Base-by-base conservation (phyloP, 2,113 vertebrate genomes). In the Phycodurus eques region DNA sequence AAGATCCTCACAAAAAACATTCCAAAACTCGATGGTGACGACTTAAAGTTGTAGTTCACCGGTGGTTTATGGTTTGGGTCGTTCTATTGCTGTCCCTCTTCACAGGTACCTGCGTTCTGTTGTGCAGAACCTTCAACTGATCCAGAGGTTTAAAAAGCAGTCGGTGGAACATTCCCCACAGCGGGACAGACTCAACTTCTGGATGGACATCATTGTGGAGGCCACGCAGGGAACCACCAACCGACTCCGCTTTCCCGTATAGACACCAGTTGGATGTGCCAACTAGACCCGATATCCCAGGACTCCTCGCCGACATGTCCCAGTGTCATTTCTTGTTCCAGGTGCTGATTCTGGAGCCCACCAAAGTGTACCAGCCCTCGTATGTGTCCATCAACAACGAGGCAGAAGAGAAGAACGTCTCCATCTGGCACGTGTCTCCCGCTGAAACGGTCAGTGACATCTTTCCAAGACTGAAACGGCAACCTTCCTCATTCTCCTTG, bases 121-220 rank as follows among this genome's bases (percentile, higher is more conserved):
- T 89, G 95, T 97, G 79, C 95, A 99, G 89, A 98, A 99, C 88
- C 85, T 98, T 78, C 91, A 95, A 81, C 84, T 99, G 83, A 96
- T 99, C 90, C 94, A 94, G 78, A 92, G 91, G 82, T 97, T 96
- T 87, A 97, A 95, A 92, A 98, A 97, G 87, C 85, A 93, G 81
- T 85, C 85, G 76, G 84, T 83, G 57, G 96, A 97, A 44, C 92
- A 95, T 77, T 97, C 95, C 35, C 92, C 95, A 57, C 94, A 91
- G 82, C 87, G 95, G 85, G 94, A 98, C 79, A 93, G 86, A 76
- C 92, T 99, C 79, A 94, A 94, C 89, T 99, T 99, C 92, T 99
- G 98, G 98, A 93, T 99, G 93, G 97, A 99, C 88, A 95, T 98
- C 78, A 96, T 99, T 61, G 96, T 96, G 47, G 96, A 99, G 83